Conservation (phyloP, 2,113 vertebrate genomes). For the Colossoma macropomum region DNA sequence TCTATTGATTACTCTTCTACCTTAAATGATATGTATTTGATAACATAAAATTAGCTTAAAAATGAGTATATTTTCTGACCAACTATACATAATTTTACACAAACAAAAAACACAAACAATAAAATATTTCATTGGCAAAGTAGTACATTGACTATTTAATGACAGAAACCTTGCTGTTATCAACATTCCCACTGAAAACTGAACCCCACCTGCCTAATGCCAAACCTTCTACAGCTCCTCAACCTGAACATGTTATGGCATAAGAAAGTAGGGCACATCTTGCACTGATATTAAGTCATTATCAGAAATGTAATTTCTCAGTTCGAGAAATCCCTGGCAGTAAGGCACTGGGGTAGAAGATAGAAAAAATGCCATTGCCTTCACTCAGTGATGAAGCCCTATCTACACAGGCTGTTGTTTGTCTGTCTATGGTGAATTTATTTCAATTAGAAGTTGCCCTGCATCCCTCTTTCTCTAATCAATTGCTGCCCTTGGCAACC, state of each 20-base stretch:
- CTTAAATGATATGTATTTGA: too few species aligned
- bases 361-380: constrained; percentile 33
- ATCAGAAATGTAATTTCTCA: constrained; percentile 60
- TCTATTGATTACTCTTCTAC: too few species aligned
- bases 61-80: too few species aligned
- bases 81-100: too few species aligned
- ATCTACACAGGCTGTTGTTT: constrained; percentile 72
- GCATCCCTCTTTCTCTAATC: constrained; percentile 67
- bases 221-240: constrained; percentile 13
- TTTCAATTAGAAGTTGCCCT: constrained; percentile 75
- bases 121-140: not conserved
- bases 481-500: constrained; percentile 68
- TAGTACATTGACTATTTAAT: not conserved
- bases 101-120: not conserved
- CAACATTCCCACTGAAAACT: constrained; percentile 9
- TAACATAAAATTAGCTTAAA: too few species aligned
- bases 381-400: constrained; percentile 26
- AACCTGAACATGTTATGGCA: not conserved
- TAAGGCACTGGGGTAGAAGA: constrained; percentile 54
- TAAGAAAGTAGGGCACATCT: constrained; percentile 40
- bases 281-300: constrained; percentile 40
- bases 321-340: constrained; percentile 67
- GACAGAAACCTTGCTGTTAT: not conserved
- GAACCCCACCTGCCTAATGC: constrained; percentile 8
- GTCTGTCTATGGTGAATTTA: constrained; percentile 73